Percentiles rank a stretch among this genome's conserved stretches.
Evolutionary conservation across 2,888 invertebrate genomes (phyloP).

Genomic region (Eurois occulta): DNA sequence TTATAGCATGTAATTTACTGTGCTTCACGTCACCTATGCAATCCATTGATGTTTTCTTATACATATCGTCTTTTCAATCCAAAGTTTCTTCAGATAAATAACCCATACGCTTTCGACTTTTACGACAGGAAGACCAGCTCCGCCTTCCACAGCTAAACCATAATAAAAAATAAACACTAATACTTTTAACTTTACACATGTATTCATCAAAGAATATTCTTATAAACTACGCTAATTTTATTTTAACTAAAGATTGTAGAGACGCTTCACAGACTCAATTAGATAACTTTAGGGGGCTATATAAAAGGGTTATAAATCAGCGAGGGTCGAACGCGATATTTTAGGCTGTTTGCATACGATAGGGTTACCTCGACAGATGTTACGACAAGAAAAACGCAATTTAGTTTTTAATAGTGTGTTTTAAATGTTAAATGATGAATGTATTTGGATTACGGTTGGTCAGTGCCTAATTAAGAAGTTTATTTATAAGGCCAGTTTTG

Average conservation of each 20-base stretch:
- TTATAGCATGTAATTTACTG: background rate
- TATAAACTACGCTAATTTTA: slow-evolving; percentile 85
- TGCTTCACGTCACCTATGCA: background rate
- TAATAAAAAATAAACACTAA: slow-evolving; percentile 60
- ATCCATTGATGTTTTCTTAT: background rate
- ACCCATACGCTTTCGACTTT: slow-evolving; percentile 27
- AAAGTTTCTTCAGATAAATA: slow-evolving; percentile 5
- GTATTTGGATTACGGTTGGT: background rate
- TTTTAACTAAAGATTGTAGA: slow-evolving; percentile 82
- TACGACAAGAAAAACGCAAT: slow-evolving; percentile 56
- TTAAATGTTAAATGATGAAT: background rate
- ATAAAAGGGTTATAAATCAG: slow-evolving; percentile 88
- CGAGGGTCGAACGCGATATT: slow-evolving; percentile 82
- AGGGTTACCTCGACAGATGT: slow-evolving; percentile 48
- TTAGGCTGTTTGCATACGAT: slow-evolving; percentile 72
- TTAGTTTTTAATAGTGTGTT: background rate
- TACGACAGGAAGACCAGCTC: slow-evolving; percentile 52
- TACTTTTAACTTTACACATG: slow-evolving; percentile 52
- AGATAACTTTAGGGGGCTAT: slow-evolving; percentile 87
- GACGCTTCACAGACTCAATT: slow-evolving; percentile 83
- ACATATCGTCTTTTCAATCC: slow-evolving; percentile 7
- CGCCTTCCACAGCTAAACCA: slow-evolving; percentile 11
- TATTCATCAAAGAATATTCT: slow-evolving; percentile 75
- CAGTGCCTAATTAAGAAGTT: background rate
- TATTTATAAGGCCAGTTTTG: background rate